Conservation (phyloP, 2,888 invertebrate genomes). For the Priocnemis perturbator region DNA sequence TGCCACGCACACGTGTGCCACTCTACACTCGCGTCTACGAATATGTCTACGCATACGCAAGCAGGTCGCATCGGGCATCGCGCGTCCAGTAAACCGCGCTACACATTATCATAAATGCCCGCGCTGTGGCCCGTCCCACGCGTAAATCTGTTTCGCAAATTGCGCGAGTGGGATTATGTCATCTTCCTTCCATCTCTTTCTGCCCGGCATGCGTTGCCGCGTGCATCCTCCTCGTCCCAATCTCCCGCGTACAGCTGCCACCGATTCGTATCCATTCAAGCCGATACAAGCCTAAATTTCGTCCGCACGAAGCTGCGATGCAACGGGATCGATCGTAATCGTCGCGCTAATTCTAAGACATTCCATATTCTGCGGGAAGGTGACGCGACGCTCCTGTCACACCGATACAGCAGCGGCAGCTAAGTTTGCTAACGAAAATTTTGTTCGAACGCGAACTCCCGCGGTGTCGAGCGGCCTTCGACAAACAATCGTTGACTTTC, state of each 20-base stretch:
- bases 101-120: conserved; percentile 73
- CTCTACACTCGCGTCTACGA: background rate
- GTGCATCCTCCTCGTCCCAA: conserved; percentile 4
- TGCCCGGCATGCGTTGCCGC: conserved; percentile 32
- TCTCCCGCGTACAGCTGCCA: conserved; percentile 9
- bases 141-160: conserved; percentile 74
- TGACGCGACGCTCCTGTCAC: too few relatives aligned
- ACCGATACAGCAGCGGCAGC: too few relatives aligned
- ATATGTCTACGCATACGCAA: background rate
- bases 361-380: too few relatives aligned
- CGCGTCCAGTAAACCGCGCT: conserved; percentile 63
- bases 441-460: background rate
- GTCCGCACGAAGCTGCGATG: too few relatives aligned
- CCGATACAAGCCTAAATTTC: too few relatives aligned
- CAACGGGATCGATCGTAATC: too few relatives aligned
- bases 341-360: too few relatives aligned
- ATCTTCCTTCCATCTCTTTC: conserved; percentile 56
- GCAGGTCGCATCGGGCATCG: conserved; percentile 37
- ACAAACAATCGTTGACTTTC: background rate
- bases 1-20: conserved; percentile 7
- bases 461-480: background rate
- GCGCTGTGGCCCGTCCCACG: conserved; percentile 70
- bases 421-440: background rate
- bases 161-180: conserved; percentile 67
- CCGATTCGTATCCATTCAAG: background rate